These are phyloP conservation scores for Napeogenes inachia DNA, from an alignment of 2,888 invertebrate species.

Conservation along the genomic window DNA sequence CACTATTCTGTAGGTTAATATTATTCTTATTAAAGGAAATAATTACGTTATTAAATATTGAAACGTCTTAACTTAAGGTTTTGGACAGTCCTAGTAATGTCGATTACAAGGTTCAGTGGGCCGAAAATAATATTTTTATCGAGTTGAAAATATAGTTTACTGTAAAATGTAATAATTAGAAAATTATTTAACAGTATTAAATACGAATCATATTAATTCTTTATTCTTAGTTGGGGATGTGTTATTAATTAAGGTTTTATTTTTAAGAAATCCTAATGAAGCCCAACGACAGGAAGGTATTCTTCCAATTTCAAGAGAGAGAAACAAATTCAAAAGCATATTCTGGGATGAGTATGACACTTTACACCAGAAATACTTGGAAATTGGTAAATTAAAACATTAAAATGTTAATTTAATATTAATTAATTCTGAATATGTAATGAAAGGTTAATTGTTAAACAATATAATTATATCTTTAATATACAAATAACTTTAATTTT, in stretches of 20 bases:
- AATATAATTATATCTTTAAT: too few species aligned
- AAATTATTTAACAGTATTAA: too few species aligned
- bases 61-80: too few species aligned
- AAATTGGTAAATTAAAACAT: constrained; percentile 84
- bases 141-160: too few species aligned
- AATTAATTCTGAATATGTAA: constrained; percentile 12
- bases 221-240: neutral
- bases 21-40: too few species aligned
- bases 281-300: constrained; percentile 87
- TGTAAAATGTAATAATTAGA: too few species aligned
- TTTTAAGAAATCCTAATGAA: constrained; percentile 88
- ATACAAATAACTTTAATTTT: neutral
- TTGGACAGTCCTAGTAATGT: too few species aligned
- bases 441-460: too few species aligned
- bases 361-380: constrained; percentile 93
- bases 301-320: constrained; percentile 88
- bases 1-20: too few species aligned
- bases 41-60: too few species aligned
- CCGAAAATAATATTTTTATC: too few species aligned
- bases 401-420: neutral
- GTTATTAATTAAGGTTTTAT: neutral
- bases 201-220: neutral
- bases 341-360: constrained; percentile 96
- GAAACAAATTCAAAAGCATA: constrained; percentile 89
- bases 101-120: too few species aligned